These are phyloP conservation scores for Rhodeus uyekii DNA, from an alignment of 2,797 vertebrate genomes.

Conservation along the genomic window DNA sequence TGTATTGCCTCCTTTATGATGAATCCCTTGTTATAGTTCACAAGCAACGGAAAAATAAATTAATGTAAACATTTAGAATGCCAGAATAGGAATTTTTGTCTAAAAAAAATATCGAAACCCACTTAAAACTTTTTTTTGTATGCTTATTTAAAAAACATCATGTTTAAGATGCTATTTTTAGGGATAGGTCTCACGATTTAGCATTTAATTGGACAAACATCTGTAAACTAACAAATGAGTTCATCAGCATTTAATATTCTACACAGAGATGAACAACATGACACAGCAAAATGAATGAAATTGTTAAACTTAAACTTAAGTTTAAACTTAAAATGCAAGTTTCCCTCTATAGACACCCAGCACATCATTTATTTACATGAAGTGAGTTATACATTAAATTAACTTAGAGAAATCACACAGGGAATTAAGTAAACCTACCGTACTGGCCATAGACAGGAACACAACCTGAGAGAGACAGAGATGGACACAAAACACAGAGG, in stretches of 20 bases:
- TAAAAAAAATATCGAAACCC: not conserved
- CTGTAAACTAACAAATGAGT: not conserved
- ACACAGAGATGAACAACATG: not conserved
- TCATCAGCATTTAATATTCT: not conserved
- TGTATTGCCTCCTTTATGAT: too few relatives aligned
- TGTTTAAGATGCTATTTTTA: not conserved
- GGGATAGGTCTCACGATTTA: not conserved
- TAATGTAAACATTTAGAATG: too few relatives aligned
- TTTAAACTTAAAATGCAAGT: not conserved
- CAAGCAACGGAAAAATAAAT: too few relatives aligned
- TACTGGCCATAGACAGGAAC: conserved; percentile 74
- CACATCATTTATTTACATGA: not conserved
- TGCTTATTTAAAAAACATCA: not conserved
- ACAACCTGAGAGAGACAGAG: conserved; percentile 60
- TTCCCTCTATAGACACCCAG: not conserved
- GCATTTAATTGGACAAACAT: not conserved
- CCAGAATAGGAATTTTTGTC: not conserved
- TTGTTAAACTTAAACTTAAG: too few relatives aligned
- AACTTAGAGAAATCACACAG: not conserved
- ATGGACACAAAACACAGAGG: not conserved
- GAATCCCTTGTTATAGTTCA: too few relatives aligned
- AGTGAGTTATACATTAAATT: not conserved
- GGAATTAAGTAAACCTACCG: conserved; percentile 66
- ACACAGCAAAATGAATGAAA: not conserved
- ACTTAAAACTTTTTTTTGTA: not conserved